Evolutionary conservation across 2,797 vertebrate species (phyloP), one percentile per base, ranked within the genome.

Genomic region (Rhinogobio ventralis): DNA sequence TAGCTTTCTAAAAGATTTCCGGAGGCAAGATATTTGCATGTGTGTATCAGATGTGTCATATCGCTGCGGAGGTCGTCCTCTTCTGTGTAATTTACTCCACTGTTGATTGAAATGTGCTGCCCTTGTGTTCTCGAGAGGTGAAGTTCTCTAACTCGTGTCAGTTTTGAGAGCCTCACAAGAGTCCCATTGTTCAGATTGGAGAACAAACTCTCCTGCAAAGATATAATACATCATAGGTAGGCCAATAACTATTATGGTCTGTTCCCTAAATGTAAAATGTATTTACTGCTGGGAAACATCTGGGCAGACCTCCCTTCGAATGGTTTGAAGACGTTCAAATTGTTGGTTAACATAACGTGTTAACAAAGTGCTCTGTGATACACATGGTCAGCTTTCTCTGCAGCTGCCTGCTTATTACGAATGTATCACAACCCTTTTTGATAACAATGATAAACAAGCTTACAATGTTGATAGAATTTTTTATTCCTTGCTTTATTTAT

Each of bases 21-120:
- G 9, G 15, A 69, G 72, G 67, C 14, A 25, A 51, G 60, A 42
- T 75, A n/a, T 67, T 19, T 79, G 82, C 25, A 49, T 73, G n/a
- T 15, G n/a, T 30, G 30, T 30, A 25, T 45, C 71, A 68, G 51
- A 28, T n/a, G 46, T 67, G 23, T 80, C 15, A 1, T 45, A 69
- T 69, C 13, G 9, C 20, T 68, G 25, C 7, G 0, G 73, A 49
- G 73, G 51, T 71, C 11, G 23, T 53, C 20, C 2, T 55, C 42
- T 53, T 77, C 28, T 5, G 30, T 57, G 67, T 25, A 81, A 86
- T 78, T 89, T 69, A 86, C 69, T 75, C 60, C 42, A 33, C 68
- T 17, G 84, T 76, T 85, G 85, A 85, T 15, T 67, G 88, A 89
- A 78, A 68, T 49, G 85, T 81, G 75, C 80, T 87, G 82, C 74